Evolutionary conservation across 2,888 invertebrate species (phyloP), one percentile per base, ranked within the genome.

Genomic region (Aromia moschata): DNA sequence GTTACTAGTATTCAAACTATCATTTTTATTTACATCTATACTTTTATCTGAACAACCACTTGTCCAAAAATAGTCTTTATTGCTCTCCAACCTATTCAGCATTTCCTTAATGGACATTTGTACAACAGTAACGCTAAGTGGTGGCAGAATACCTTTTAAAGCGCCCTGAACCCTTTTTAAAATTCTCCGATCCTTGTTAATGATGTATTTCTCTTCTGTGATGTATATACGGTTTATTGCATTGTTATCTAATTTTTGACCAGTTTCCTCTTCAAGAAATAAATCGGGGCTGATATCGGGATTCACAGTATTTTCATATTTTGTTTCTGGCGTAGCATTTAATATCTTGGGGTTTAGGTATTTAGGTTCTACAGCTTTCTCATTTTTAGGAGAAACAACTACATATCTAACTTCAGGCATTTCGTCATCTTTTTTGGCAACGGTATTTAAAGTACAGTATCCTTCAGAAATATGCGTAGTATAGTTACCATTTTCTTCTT

Each of bases 91-190:
- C 67, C 74, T 79, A 14, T 84, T 81, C 12, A 92, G 83, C 79
- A 89, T 87, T 73, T 88, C 87, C 17, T 83, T 81, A 14, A 87
- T 86, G 73, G 89, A 88, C 53, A 86, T 82, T 69, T 89, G 87
- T 16, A 89, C 81, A 31, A 85, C 86, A 10, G 91, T 92, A 9
- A 90, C 83, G 16, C 89, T 90, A 0, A 91, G 91, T 7, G 92
- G 92, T 15, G 92, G 92, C 5, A 88, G 82, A 0, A 92, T 84
- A 1, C 92, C 92, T 65, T 85, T 85, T 5, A 92, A 78, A 41
- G 84, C 85, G 74, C 84, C 85, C 76, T 88, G 84, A 44, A 86
- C 78, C 62, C 79, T 78, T 40, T 72, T 78, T 15, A 83, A 65
- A 56, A 83, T 67, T 62, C 74, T 76, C 14, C 73, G 68, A 69